Evolutionary conservation across 2,113 vertebrate genomes (phyloP).

Genomic region (Trogon surrucura): DNA sequence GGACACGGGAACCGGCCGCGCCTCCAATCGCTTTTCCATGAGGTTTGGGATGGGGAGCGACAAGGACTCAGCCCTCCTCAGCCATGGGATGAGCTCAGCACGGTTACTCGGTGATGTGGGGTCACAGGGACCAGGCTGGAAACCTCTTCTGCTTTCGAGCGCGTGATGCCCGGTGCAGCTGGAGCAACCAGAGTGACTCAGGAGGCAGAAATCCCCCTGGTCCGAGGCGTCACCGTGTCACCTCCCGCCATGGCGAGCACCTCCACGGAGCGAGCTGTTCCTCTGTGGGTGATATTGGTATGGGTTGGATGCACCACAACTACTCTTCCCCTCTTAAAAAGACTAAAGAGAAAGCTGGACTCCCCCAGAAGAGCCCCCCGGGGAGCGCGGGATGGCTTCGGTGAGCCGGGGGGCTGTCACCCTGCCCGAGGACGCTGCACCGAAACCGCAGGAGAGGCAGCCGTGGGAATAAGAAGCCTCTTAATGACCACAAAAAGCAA

Average conservation of each 20-base stretch:
- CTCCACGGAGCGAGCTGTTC: accelerated
- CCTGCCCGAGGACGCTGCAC: not conserved
- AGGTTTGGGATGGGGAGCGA: accelerated
- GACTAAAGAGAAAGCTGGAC: not conserved
- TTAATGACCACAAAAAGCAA: not conserved
- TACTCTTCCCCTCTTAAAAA: accelerated
- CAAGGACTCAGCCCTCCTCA: not conserved
- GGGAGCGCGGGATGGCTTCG: not conserved
- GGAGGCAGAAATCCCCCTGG: not conserved
- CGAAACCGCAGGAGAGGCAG: not conserved
- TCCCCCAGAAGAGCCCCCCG: accelerated
- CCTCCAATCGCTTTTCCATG: not conserved
- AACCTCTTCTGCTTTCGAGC: not conserved
- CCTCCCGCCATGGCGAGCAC: not conserved
- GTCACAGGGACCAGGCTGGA: not conserved
- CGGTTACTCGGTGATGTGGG: accelerated
- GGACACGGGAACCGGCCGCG: accelerated
- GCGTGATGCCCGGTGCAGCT: not conserved
- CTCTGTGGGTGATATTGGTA: accelerated
- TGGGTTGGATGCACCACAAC: accelerated
- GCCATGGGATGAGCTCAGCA: accelerated
- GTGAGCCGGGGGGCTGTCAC: not conserved
- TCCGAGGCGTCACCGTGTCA: accelerated
- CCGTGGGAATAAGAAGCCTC: not conserved
- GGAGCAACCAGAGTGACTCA: not conserved